Percentiles rank a stretch among this genome's conserved stretches.
phyloP scores from a whole-genome alignment of 2,888 invertebrate genomes.

The Chaitophorus viminalis region DNA sequence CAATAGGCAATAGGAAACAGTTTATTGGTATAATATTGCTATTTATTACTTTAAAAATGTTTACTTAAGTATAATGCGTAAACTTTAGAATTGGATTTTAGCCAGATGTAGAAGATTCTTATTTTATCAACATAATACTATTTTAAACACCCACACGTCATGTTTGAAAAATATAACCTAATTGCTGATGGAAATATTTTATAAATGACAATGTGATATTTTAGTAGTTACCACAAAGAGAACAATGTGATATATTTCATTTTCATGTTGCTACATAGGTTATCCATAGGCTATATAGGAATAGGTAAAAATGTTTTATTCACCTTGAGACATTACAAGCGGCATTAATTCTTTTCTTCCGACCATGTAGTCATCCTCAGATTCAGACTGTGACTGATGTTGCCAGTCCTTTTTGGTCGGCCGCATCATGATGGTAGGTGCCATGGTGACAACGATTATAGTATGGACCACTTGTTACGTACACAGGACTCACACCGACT shows the following conservation, averaged over 20 bases:
- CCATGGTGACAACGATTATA: conserved; percentile 35
- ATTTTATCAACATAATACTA: background rate
- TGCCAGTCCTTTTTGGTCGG: conserved; percentile 61
- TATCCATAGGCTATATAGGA: too few species aligned
- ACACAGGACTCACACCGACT: background rate
- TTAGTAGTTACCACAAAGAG: background rate
- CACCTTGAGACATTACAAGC: conserved; percentile 55
- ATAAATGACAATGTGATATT: background rate
- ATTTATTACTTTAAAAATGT: background rate
- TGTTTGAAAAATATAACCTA: background rate
- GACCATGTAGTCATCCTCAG: conserved; percentile 62
- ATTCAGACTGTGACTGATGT: conserved; percentile 62
- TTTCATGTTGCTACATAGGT: background rate
- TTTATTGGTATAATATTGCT: background rate
- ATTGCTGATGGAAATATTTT: background rate
- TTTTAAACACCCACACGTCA: background rate
- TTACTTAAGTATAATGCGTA: background rate
- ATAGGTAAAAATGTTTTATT: background rate
- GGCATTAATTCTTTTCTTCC: conserved; percentile 60
- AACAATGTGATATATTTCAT: too few species aligned
- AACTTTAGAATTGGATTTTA: background rate
- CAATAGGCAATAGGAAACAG: background rate
- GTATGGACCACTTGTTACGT: background rate
- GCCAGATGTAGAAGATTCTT: conserved; percentile 8
- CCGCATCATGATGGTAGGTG: conserved; percentile 61